phyloP scores from a whole-genome alignment of 2,888 invertebrate species.

The Scaptomyza flava region DNA sequence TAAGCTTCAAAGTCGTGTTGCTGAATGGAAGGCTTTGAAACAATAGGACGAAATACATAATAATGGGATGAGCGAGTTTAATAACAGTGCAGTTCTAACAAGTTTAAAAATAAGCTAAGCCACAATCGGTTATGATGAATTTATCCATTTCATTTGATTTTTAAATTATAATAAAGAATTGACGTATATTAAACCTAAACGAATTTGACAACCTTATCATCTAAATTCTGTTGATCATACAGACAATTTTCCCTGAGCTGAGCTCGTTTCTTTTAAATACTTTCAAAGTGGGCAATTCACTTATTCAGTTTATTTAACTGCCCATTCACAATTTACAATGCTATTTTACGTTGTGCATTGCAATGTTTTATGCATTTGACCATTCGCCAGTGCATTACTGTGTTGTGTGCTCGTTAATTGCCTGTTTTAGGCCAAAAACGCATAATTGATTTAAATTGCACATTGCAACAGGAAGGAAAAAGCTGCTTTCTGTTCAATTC shows the following conservation, averaged over 20 bases:
- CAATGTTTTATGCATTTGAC: constrained; percentile 33
- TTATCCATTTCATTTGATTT: no score
- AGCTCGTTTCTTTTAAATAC: no score
- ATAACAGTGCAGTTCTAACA: no score
- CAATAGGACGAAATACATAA: not conserved
- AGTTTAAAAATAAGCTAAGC: no score
- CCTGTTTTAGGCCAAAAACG: constrained; percentile 47
- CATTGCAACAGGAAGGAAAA: constrained; percentile 21
- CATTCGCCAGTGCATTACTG: constrained; percentile 2
- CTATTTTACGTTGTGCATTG: constrained; percentile 16
- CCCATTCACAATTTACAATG: constrained; percentile 24
- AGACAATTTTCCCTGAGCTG: no score
- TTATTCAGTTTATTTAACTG: constrained; percentile 30
- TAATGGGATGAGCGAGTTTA: not conserved
- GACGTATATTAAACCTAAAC: no score
- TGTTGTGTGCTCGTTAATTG: constrained; percentile 27
- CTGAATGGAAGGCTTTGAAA: constrained; percentile 43
- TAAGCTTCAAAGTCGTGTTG: constrained; percentile 28
- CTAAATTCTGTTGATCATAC: no score
- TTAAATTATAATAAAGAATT: no score
- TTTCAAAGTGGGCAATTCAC: no score
- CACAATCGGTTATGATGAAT: no score
- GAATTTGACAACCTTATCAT: no score
- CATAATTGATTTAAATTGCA: constrained; percentile 71
- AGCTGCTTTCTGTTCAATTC: constrained; percentile 30